Percentiles rank a stretch among this genome's conserved stretches.
phyloP scores from a whole-genome alignment of 2,113 vertebrate genomes.

The Salminus brasiliensis region DNA sequence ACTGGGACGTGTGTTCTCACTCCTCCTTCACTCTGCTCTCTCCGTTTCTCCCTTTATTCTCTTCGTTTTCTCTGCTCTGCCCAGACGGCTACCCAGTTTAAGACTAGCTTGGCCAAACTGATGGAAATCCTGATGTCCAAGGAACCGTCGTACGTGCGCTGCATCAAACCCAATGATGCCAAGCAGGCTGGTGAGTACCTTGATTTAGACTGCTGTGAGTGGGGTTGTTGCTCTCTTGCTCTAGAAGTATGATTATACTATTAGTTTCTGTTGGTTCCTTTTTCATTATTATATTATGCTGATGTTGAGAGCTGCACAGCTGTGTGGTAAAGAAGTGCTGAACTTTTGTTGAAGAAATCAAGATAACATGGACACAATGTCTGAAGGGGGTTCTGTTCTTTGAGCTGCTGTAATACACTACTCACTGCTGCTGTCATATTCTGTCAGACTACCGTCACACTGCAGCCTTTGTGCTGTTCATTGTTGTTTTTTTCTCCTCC shows the following conservation, averaged over 20 bases:
- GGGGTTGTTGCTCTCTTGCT: conserved; percentile 40
- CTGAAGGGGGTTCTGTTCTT: neutral
- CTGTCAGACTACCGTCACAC: neutral
- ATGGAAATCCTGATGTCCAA: conserved; percentile 99
- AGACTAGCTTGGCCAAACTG: conserved; percentile 91
- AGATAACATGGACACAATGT: neutral
- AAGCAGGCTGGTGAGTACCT: conserved; percentile 83
- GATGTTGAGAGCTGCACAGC: neutral
- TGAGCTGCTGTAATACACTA: neutral
- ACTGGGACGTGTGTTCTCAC: conserved; percentile 62
- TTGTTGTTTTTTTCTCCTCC: neutral
- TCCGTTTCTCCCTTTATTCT: conserved; percentile 15
- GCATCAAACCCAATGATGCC: conserved; percentile 96
- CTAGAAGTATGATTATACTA: neutral
- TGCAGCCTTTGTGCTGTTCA: neutral
- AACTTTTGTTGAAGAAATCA: neutral
- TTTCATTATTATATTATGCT: neutral
- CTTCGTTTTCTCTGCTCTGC: neutral
- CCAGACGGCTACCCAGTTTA: conserved; percentile 97
- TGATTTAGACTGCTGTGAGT: conserved; percentile 5
- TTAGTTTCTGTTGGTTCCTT: neutral
- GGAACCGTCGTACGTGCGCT: conserved; percentile 95
- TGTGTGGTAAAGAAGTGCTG: neutral
- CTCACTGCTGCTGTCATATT: neutral
- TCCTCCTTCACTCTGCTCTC: neutral